Evolutionary conservation across 2,113 vertebrate genomes (phyloP).

Genomic region (Cheirogaleus medius): DNA sequence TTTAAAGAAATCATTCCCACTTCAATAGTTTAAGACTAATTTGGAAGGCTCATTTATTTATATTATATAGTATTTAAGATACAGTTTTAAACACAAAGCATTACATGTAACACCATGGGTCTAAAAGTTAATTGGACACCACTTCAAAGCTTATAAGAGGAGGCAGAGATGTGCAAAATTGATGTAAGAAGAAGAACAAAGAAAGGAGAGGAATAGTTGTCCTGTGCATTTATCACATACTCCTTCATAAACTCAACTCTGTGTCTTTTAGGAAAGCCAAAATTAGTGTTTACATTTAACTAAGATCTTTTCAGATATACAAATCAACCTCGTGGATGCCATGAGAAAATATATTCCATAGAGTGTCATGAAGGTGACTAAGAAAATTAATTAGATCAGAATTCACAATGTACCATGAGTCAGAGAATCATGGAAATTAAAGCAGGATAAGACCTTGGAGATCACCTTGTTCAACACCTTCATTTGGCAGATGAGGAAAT

Average conservation of each 20-base stretch:
- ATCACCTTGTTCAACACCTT: slow-evolving; percentile 73
- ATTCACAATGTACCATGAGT: slow-evolving; percentile 54
- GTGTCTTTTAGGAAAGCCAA: neutral
- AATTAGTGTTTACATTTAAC: slow-evolving; percentile 26
- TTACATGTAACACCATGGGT: neutral
- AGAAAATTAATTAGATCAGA: slow-evolving; percentile 75
- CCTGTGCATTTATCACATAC: neutral
- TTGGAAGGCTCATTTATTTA: neutral
- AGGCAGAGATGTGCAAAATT: neutral
- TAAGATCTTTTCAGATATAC: neutral
- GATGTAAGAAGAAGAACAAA: neutral
- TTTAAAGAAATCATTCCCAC: neutral
- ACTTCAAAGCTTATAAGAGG: neutral
- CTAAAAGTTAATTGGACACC: neutral
- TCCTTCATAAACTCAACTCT: neutral
- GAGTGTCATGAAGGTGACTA: slow-evolving; percentile 64
- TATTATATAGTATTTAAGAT: neutral
- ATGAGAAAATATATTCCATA: slow-evolving; percentile 52
- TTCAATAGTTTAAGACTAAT: neutral
- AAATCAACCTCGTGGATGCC: neutral
- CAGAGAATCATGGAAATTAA: slow-evolving; percentile 72
- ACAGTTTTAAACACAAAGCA: neutral
- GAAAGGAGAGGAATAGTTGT: neutral
- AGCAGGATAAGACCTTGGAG: slow-evolving; percentile 63
- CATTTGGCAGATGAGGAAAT: slow-evolving; percentile 70